These are phyloP conservation scores for Camponotus fellah DNA, from an alignment of 2,888 invertebrate genomes.

Conservation along the genomic window DNA sequence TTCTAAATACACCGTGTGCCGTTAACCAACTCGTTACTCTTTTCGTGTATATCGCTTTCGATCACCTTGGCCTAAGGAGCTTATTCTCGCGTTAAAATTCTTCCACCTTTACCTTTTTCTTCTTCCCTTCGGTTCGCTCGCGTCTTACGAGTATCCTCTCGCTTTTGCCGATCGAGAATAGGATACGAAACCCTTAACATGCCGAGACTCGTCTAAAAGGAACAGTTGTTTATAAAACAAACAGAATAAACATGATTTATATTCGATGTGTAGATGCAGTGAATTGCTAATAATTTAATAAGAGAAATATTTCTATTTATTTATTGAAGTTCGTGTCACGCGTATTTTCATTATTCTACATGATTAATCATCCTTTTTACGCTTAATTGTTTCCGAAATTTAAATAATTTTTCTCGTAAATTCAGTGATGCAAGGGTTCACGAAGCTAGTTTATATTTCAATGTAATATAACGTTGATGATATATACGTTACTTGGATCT, in stretches of 20 bases:
- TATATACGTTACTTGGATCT: constrained; percentile 28
- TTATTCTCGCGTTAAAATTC: constrained; percentile 57
- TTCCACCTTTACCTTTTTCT: constrained; percentile 15
- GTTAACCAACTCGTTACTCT: constrained; percentile 68
- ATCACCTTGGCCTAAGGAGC: constrained; percentile 61
- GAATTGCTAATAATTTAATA: not conserved
- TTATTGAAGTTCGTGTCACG: not conserved
- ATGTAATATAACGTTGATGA: not conserved
- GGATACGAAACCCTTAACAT: constrained; percentile 23
- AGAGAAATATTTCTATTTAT: not conserved
- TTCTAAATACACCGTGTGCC: constrained; percentile 66
- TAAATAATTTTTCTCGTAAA: not conserved
- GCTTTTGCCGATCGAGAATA: constrained; percentile 26
- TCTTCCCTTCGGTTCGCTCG: constrained; percentile 16
- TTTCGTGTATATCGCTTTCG: constrained; percentile 67
- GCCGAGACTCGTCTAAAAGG: constrained; percentile 6
- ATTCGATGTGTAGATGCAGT: not conserved
- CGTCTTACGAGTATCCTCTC: constrained; percentile 12
- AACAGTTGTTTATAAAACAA: not conserved
- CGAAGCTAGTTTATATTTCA: not conserved
- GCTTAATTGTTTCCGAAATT: not conserved
- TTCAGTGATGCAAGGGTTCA: not conserved
- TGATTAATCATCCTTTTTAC: not conserved
- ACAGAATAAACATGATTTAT: not conserved
- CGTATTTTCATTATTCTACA: not conserved